Percentiles rank a stretch among this genome's conserved stretches.
Evolutionary conservation across 2,113 vertebrate species (phyloP).

Genomic region (Mungos mungo): DNA sequence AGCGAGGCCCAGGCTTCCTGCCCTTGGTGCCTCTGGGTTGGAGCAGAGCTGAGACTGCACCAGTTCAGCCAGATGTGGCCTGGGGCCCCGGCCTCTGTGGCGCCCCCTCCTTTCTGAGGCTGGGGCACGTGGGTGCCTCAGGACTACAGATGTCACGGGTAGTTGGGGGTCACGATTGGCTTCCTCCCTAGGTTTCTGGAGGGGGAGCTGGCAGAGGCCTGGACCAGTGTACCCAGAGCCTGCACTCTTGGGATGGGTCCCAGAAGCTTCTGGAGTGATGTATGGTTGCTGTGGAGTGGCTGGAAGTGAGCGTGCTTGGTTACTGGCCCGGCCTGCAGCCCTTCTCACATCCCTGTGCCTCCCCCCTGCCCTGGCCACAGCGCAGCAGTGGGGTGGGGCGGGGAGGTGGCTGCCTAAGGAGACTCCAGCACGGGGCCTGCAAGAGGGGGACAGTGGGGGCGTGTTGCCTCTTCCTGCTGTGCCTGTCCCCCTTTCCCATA

Average conservation of each 20-base stretch:
- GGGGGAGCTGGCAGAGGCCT: neutral
- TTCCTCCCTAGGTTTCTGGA: neutral
- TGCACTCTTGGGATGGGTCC: neutral
- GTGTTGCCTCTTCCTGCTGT: neutral
- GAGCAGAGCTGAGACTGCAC: neutral
- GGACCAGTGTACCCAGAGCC: neutral
- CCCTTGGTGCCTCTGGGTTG: neutral
- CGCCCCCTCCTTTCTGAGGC: neutral
- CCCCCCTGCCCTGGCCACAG: no score
- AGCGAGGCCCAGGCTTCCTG: neutral
- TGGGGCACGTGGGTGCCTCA: no score
- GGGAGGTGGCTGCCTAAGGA: neutral
- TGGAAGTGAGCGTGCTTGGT: neutral
- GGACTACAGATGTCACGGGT: rapidly evolving
- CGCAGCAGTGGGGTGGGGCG: neutral
- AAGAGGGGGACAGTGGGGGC: neutral
- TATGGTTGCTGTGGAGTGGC: neutral
- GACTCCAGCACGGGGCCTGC: neutral
- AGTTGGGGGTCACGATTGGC: rapidly evolving
- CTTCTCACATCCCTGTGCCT: neutral
- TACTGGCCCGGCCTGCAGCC: no score
- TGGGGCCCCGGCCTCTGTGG: neutral
- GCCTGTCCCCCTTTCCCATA: neutral
- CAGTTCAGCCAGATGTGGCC: neutral
- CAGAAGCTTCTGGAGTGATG: neutral